Evolutionary conservation across 1,140 invertebrate species (phyloP).

Genomic region (Ganaspis sp.): DNA sequence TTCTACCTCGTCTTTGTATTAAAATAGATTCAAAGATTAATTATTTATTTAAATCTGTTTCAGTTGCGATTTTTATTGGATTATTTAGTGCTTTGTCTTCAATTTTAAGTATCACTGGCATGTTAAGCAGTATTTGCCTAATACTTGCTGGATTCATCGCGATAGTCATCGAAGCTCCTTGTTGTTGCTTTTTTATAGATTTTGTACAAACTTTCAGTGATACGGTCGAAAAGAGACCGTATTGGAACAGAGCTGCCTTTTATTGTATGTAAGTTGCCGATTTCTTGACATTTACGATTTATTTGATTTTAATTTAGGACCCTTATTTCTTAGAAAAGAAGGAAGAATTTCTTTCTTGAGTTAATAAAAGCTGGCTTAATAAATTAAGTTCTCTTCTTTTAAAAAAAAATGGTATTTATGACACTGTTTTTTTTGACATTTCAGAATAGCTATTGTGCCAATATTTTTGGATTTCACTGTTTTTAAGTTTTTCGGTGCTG

Average conservation of each 20-base stretch:
- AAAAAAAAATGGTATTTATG: too few species aligned
- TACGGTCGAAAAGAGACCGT: slow-evolving; percentile 88
- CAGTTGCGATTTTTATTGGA: slow-evolving; percentile 93
- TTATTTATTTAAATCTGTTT: slow-evolving; percentile 47
- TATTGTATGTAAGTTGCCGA: slow-evolving; percentile 90
- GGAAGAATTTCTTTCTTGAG: too few species aligned
- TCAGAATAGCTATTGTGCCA: slow-evolving; percentile 85
- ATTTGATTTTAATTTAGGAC: too few species aligned
- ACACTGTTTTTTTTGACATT: slow-evolving; percentile 56
- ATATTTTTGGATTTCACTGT: slow-evolving; percentile 87
- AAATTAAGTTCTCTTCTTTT: too few species aligned
- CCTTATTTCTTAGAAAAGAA: too few species aligned
- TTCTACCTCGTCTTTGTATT: too few species aligned
- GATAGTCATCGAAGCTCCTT: slow-evolving; percentile 93
- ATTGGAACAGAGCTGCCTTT: slow-evolving; percentile 92
- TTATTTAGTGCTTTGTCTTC: slow-evolving; percentile 83
- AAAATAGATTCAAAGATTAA: too few species aligned
- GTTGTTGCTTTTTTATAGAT: slow-evolving; percentile 95
- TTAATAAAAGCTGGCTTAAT: too few species aligned
- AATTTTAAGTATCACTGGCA: slow-evolving; percentile 82
- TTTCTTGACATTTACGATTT: slow-evolving; percentile 30
- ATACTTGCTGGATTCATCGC: slow-evolving; percentile 92
- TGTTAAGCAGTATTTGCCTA: slow-evolving; percentile 91
- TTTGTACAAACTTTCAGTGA: slow-evolving; percentile 90
- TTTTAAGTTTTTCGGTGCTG: slow-evolving; percentile 89